Conservation (phyloP, 2,113 vertebrate species). For the Notarius quadriscutis region DNA sequence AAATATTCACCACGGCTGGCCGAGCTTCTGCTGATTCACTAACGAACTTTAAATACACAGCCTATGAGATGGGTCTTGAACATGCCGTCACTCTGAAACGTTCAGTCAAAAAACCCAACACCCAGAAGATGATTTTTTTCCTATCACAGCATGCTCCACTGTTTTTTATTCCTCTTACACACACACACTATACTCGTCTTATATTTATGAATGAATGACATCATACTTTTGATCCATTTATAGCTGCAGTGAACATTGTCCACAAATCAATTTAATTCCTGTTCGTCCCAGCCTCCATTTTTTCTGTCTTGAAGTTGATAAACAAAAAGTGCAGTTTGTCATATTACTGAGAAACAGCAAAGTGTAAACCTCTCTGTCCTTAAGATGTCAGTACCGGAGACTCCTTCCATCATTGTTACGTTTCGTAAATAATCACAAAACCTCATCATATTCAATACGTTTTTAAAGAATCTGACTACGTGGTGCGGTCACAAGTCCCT, state of each 20-base stretch:
- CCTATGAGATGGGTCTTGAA: neutral
- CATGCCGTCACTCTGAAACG: neutral
- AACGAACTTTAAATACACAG: constrained; percentile 26
- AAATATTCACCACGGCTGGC: constrained; percentile 41
- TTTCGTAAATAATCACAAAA: too few species aligned
- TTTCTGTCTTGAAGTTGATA: neutral
- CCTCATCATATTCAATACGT: too few species aligned
- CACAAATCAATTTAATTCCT: too few species aligned
- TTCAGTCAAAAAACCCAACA: neutral
- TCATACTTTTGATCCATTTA: too few species aligned
- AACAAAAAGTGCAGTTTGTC: neutral
- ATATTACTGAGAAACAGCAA: neutral
- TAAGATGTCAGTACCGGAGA: neutral
- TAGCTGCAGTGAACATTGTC: neutral
- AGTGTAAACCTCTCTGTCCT: neutral
- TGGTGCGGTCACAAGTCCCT: neutral
- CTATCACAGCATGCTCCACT: neutral
- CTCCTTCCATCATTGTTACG: neutral
- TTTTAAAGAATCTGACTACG: neutral
- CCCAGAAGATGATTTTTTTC: neutral
- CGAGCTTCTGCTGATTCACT: neutral
- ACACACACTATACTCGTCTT: too few species aligned
- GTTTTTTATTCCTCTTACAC: neutral
- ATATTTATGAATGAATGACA: too few species aligned
- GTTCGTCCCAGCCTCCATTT: neutral